Evolutionary conservation across 2,888 invertebrate species (phyloP).

Genomic region (Amitus sp.): DNA sequence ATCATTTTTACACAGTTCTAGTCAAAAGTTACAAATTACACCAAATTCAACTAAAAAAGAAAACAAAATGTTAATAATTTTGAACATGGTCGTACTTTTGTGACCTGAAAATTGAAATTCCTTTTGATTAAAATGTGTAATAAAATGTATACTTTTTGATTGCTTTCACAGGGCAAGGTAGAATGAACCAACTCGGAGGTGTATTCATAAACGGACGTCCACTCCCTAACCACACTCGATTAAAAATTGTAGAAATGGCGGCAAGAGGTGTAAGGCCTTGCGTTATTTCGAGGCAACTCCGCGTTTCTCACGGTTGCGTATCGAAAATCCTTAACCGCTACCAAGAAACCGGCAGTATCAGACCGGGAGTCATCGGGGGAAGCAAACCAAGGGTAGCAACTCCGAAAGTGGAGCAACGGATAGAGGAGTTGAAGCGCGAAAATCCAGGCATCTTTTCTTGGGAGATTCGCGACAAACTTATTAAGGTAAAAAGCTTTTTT

Average conservation of each 20-base stretch:
- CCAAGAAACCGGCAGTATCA: slow-evolving; percentile 88
- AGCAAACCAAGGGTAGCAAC: slow-evolving; percentile 81
- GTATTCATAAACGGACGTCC: slow-evolving; percentile 98
- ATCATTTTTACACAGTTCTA: too few species aligned
- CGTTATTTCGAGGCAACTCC: slow-evolving; percentile 89
- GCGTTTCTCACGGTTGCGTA: slow-evolving; percentile 97
- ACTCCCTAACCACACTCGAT: slow-evolving; percentile 92
- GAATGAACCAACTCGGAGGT: slow-evolving; percentile 95
- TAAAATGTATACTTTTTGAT: too few species aligned
- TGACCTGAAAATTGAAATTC: too few species aligned
- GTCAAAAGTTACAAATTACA: too few species aligned
- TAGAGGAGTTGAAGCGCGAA: slow-evolving; percentile 78
- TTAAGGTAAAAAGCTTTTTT: too few species aligned
- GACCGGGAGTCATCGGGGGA: slow-evolving; percentile 86
- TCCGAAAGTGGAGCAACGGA: slow-evolving; percentile 77
- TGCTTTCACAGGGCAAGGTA: slow-evolving; percentile 94
- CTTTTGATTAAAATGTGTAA: too few species aligned
- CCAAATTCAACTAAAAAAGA: too few species aligned
- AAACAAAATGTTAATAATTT: too few species aligned
- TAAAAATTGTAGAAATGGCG: slow-evolving; percentile 96
- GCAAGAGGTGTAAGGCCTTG: slow-evolving; percentile 94
- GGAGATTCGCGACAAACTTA: too few species aligned
- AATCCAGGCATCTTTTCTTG: too few species aligned
- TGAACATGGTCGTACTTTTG: too few species aligned
- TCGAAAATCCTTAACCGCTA: slow-evolving; percentile 96